phyloP scores from a whole-genome alignment of 1,140 invertebrate genomes.

The Drosophila micromelanica region DNA sequence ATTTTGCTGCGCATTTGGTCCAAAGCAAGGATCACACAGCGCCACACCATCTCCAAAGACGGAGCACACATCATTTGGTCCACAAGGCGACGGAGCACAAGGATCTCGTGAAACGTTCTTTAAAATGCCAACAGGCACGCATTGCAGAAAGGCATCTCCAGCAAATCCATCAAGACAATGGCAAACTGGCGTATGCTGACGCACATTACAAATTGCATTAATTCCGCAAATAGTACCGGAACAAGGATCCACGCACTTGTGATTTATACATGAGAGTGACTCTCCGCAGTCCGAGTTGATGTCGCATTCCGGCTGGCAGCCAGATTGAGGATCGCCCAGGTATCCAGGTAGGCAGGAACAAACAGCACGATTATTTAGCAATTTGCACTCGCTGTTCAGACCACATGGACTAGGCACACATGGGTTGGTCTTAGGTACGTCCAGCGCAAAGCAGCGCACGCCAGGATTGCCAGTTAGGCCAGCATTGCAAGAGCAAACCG shows the following conservation, averaged over 20 bases:
- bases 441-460: constrained; percentile 88
- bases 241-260: constrained; percentile 92
- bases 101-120: constrained; percentile 87
- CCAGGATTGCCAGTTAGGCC: constrained; percentile 90
- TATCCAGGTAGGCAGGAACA: constrained; percentile 91
- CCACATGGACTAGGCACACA: constrained; percentile 91
- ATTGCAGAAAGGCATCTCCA: constrained; percentile 92
- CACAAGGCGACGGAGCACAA: constrained; percentile 91
- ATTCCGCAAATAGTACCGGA: constrained; percentile 89
- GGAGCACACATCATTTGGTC: constrained; percentile 88
- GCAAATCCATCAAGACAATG: constrained; percentile 90
- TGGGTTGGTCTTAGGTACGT: constrained; percentile 86
- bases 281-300: constrained; percentile 91
- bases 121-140: constrained; percentile 86
- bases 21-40: constrained; percentile 91
- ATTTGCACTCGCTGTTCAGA: constrained; percentile 90
- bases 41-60: constrained; percentile 89
- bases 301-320: constrained; percentile 91
- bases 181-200: constrained; percentile 91
- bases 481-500: constrained; percentile 90
- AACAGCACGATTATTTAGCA: constrained; percentile 88
- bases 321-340: constrained; percentile 89
- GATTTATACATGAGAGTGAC: constrained; percentile 91
- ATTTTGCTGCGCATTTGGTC: constrained; percentile 88
- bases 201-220: constrained; percentile 90